Base-by-base conservation (phyloP, 2,888 invertebrate species). In the Trichopoda pennipes region DNA sequence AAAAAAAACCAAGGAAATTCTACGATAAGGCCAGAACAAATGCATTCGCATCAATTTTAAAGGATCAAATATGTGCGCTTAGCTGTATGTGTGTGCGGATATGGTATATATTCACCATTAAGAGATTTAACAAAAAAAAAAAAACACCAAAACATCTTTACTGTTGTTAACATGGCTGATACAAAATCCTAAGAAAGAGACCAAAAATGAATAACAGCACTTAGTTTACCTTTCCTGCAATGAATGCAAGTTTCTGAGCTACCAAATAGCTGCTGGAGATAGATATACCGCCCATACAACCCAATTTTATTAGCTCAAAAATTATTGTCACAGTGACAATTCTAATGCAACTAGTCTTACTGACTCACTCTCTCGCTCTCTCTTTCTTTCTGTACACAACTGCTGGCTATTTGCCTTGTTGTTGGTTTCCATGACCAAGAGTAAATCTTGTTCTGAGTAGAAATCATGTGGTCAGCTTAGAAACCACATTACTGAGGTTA, bases 381-480 rank as follows among this genome's bases (percentile, higher is more conserved):
- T n/a, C n/a, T n/a, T n/a, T n/a, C n/a, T n/a, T n/a, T n/a, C 2
- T 64, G 32, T 21, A 9, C 7, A n/a, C n/a, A 21, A 23, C 35
- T 49, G 32, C 9, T 21, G 51, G 21, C 14, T 23, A 12, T 38
- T 38, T 51, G 21, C 17, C 10, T 58, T 23, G 19, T 42, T 51
- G 23, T 14, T 68, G n/a, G 42, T 3, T 16, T 42, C n/a, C 28
- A 51, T n/a, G 12, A 12, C 49, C 51, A 56, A 32, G 56, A 69
- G 17, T 49, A 68, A 69, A 75, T 66, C 74, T 72, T 56, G 47
- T 75, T 75, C 79, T 76, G 76, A 83, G 76, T 79, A 79, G 83
- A 83, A 81, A 79, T 76, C 80, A 83, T 83, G 84, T 73, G 84
- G 84, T 81, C 81, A 83, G 66, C 72, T 80, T 75, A 58, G 58